Base-by-base conservation (phyloP, 2,888 invertebrate genomes). In the Spilosoma lubricipeda region DNA sequence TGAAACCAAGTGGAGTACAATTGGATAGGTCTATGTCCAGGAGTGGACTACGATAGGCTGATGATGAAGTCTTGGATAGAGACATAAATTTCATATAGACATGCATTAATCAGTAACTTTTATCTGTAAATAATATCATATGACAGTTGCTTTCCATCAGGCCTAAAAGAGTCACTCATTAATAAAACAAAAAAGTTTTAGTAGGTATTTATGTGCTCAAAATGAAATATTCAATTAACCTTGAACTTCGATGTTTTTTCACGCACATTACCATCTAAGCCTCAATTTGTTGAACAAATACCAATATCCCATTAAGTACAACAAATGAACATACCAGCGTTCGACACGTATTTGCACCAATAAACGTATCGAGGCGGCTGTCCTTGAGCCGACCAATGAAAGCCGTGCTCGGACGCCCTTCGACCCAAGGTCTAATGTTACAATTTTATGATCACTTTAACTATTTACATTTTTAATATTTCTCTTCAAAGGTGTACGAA, bases 371-470 rank as follows among this genome's bases (percentile, higher is more conserved):
- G 66, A 36, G 42, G 64, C 42, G 18, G n/a, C 18, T 39, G 73
- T 42, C 85, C 82, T 84, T 83, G 84, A 73, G 64, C 56, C 76
- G 75, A 71, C 78, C 82, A 82, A 78, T 82, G 69, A 59, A 68
- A 74, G 39, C n/a, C 59, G 18, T 36, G 69, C 65, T 52, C 18
- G 27, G 59, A 8, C 64, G 70, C 70, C 82, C 82, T 83, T 80
- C 63, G 11, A 9, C 59, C 59, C 84, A 82, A 83, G 84, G 84
- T 73, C 82, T 30, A 42, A 70, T 59, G 59, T 72, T 74, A 84
- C 72, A 75, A 77, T 65, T 82, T 78, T 64, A 83, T 74, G 52
- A 74, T 72, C 67, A 74, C 71, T 74, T 71, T 66, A 71, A 78
- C 68, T 72, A 76, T 82, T 77, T 67, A 67, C 59, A 59, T 45